Evolutionary conservation across 1,140 invertebrate species (phyloP).

Genomic region (Drosophila ironensis): DNA sequence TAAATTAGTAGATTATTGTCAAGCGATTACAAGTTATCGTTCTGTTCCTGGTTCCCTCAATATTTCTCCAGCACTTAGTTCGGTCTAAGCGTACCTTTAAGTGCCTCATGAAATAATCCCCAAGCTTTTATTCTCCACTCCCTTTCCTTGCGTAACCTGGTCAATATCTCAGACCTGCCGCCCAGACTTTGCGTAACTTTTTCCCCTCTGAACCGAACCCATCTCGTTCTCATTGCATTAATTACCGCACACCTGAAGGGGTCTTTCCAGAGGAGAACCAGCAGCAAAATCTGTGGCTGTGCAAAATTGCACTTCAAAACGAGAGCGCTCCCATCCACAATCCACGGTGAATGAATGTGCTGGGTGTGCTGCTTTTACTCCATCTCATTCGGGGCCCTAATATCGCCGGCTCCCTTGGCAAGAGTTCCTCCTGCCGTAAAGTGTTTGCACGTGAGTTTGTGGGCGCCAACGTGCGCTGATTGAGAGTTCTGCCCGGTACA

Average conservation of each 20-base stretch:
- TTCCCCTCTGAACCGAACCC: background rate
- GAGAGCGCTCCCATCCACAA: conserved; percentile 29
- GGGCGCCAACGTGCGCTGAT: conserved; percentile 76
- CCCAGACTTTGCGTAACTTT: conserved; percentile 16
- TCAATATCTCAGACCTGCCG: conserved; percentile 17
- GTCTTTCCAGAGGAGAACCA: conserved; percentile 7
- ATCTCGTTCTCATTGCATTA: conserved; percentile 55
- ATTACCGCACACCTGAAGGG: conserved; percentile 66
- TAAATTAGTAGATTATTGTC: background rate
- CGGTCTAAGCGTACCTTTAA: too few species aligned
- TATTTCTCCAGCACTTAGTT: too few species aligned
- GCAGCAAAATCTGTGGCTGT: conserved; percentile 63
- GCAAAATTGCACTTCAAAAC: conserved; percentile 76
- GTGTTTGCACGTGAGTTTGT: conserved; percentile 77
- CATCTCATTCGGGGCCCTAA: background rate
- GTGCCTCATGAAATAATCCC: too few species aligned
- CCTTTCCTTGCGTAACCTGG: conserved; percentile 4
- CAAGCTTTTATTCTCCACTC: background rate
- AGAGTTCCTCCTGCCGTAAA: conserved; percentile 56
- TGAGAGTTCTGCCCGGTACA: conserved; percentile 57
- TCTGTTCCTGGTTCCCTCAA: too few species aligned
- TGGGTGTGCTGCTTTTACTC: conserved; percentile 3
- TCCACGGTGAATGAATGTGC: background rate
- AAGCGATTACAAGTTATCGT: too few species aligned
- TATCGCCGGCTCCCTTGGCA: conserved; percentile 8